Conservation (phyloP, 2,113 vertebrate species). For the Dicentrarchus labrax region DNA sequence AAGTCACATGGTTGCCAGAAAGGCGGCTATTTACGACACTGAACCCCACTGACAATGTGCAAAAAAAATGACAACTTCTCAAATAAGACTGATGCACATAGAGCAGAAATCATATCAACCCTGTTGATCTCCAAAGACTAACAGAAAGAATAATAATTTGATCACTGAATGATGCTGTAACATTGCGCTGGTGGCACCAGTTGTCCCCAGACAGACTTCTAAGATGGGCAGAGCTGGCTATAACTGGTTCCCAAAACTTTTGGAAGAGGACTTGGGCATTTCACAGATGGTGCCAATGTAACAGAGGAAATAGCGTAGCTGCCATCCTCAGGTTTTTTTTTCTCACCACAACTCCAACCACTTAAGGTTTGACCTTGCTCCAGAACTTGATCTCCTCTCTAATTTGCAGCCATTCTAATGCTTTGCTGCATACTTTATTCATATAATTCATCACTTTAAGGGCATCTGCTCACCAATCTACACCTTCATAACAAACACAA, state of each 20-base stretch:
- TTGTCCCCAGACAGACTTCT: slow-evolving; percentile 59
- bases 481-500: background rate
- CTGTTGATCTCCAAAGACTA: background rate
- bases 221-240: slow-evolving; percentile 51
- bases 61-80: background rate
- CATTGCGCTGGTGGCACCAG: slow-evolving; percentile 42
- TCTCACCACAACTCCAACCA: slow-evolving; percentile 34
- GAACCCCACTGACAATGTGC: background rate
- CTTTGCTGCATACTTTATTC: background rate
- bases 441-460: background rate
- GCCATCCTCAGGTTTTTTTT: slow-evolving; percentile 44
- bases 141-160: background rate
- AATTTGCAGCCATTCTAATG: slow-evolving; percentile 8
- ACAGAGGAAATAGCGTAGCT: slow-evolving; percentile 56
- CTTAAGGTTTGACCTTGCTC: slow-evolving; percentile 11
- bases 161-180: slow-evolving; percentile 1
- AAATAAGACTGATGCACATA: background rate
- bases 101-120: too few relatives aligned
- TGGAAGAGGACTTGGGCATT: slow-evolving; percentile 50
- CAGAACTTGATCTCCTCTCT: background rate
- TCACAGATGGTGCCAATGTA: slow-evolving; percentile 46
- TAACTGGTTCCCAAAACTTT: slow-evolving; percentile 58
- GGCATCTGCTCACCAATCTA: background rate
- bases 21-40: slow-evolving; percentile 46
- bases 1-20: slow-evolving; percentile 62